Evolutionary conservation across 2,797 vertebrate species (phyloP), one percentile per base, ranked within the genome.

Genomic region (Vultur gryphus): DNA sequence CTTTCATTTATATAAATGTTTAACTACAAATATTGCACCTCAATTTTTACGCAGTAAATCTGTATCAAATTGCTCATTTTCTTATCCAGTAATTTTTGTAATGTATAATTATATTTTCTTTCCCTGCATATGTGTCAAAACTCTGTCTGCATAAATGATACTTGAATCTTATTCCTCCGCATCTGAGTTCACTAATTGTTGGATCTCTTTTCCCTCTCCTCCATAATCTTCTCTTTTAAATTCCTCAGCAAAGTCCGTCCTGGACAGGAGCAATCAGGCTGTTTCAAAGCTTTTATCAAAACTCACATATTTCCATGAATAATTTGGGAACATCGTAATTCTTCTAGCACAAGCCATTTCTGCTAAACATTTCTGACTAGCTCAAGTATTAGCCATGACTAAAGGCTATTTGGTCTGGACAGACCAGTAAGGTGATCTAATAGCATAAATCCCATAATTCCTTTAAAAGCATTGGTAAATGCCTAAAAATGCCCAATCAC

Each of bases 1-100:
- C 39, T 94, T 89, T 89, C 51, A 51, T 82, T 84, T 92, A 31
- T 79, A 73, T 24, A n/a, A 86, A 92, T 76, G 62, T 92, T 94
- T 84, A 76, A 66, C 46, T 52, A 21, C 28, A 87, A 94, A 96
- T 82, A 93, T 75, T 79, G 21, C 58, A 93, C 57, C 66, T 84
- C 31, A 41, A 33, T 29, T 88, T 95, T 93, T 66, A 84, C 66
- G 70, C 66, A 76, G 39, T 39, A 66, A 62, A 81, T 91, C 49
- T 55, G 6, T 55, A 69, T 44, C 54, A 55, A 76, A 79, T 86
- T 83, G 33, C 43, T 96, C 39, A 52, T 67, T 85, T 95, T 89
- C 79, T 87, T 83, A 75, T 43, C 28, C 43, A 49, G 55, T 26
- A 73, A 28, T 77, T 87, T 90, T 80, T 91, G 19, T 52, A 67